These are phyloP conservation scores for Tragelaphus buxtoni DNA, from an alignment of 2,113 vertebrate species.

Conservation along the genomic window DNA sequence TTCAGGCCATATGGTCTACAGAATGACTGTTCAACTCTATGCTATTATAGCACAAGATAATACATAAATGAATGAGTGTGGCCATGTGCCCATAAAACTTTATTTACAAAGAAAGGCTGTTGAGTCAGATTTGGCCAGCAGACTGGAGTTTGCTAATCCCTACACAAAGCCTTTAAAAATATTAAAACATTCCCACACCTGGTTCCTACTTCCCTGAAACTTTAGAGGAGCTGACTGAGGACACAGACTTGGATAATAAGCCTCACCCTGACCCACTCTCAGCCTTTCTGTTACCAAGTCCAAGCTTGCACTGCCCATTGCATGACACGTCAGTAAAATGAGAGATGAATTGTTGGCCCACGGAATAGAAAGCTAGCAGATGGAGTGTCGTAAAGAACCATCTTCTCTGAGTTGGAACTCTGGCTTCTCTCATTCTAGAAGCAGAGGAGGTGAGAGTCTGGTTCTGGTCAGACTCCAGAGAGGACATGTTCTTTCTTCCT, in stretches of 20 bases:
- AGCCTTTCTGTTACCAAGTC: background rate
- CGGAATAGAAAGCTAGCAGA: background rate
- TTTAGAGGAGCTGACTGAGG: background rate
- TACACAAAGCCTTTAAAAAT: background rate
- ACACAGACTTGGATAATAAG: background rate
- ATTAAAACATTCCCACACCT: background rate
- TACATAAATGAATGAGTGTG: background rate
- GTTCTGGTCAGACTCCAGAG: background rate
- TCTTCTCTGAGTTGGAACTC: background rate
- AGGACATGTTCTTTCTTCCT: background rate
- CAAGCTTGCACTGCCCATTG: background rate
- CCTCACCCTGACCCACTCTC: background rate
- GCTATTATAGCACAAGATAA: background rate
- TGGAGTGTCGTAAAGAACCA: background rate
- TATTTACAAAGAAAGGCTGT: background rate
- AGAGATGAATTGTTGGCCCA: background rate
- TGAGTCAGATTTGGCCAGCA: background rate
- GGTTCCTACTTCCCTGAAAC: background rate
- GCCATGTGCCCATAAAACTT: background rate
- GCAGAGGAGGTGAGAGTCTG: background rate
- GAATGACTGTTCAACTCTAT: background rate
- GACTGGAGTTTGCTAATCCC: background rate
- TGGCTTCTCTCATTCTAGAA: background rate
- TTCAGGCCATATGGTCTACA: background rate
- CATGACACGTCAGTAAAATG: background rate